phyloP scores from a whole-genome alignment of 64 coral and sea anemone species.

The Cladopsammia gracilis region DNA sequence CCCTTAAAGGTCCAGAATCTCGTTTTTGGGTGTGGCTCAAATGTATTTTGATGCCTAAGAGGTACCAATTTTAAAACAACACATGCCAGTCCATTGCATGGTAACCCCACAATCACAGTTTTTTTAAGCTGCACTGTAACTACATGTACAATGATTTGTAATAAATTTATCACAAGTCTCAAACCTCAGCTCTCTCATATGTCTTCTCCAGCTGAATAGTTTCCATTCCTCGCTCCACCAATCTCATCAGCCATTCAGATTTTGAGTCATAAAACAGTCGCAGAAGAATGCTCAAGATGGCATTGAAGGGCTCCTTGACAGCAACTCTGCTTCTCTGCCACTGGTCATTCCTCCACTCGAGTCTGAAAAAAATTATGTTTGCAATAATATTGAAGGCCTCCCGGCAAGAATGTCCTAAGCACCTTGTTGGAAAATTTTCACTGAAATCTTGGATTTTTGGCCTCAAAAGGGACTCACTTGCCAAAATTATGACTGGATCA shows the following conservation, averaged over 20 bases:
- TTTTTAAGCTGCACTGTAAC: too few species aligned
- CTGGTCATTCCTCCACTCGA: slow-evolving; percentile 58
- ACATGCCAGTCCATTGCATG: too few species aligned
- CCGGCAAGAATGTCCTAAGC: too few species aligned
- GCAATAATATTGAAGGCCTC: background rate
- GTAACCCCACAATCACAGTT: too few species aligned
- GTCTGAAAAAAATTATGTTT: slow-evolving; percentile 22
- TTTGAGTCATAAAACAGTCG: slow-evolving; percentile 44
- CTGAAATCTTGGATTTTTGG: too few species aligned
- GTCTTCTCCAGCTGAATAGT: background rate
- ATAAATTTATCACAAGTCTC: background rate
- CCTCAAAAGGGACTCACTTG: too few species aligned
- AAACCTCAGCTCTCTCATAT: slow-evolving; percentile 45
- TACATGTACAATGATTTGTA: background rate
- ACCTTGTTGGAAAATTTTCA: too few species aligned
- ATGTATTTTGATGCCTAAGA: too few species aligned
- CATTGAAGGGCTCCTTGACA: slow-evolving; percentile 39
- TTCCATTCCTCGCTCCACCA: slow-evolving; percentile 30
- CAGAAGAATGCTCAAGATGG: slow-evolving; percentile 35
- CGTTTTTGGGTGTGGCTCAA: too few species aligned
- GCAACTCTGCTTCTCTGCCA: slow-evolving; percentile 51
- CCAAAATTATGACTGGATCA: too few species aligned
- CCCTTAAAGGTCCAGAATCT: too few species aligned
- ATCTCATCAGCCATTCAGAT: slow-evolving; percentile 50
- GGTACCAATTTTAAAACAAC: too few species aligned